These are phyloP conservation scores for Schrankia costaestrigalis DNA, from an alignment of 2,888 invertebrate species.

Conservation along the genomic window DNA sequence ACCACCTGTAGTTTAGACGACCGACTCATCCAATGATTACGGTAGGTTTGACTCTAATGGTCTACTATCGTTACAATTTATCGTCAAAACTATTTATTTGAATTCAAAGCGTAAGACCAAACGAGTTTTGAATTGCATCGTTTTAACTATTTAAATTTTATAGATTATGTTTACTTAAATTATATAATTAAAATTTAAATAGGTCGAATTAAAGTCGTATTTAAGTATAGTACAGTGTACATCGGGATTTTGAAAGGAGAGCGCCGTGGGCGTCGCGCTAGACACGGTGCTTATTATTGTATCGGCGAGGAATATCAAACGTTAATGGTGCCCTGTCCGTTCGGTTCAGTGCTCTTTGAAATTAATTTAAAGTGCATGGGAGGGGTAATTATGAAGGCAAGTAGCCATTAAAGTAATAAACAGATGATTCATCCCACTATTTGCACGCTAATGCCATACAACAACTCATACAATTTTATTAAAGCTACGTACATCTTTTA, in stretches of 20 bases:
- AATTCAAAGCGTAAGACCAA: constrained; percentile 45
- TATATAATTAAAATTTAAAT: constrained; percentile 50
- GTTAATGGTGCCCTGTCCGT: constrained; percentile 57
- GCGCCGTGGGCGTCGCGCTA: constrained; percentile 19
- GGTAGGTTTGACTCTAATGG: constrained; percentile 57
- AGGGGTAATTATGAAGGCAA: constrained; percentile 61
- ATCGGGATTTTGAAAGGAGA: constrained; percentile 23
- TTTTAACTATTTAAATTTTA: constrained; percentile 46
- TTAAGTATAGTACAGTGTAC: too few relatives aligned
- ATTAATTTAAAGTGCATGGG: constrained; percentile 75
- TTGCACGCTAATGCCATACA: constrained; percentile 49
- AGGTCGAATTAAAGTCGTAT: constrained; percentile 23
- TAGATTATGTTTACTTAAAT: constrained; percentile 54
- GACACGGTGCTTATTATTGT: constrained; percentile 47
- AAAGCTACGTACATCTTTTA: constrained; percentile 2
- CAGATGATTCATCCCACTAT: constrained; percentile 57
- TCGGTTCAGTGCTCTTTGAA: constrained; percentile 59
- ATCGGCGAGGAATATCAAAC: constrained; percentile 58
- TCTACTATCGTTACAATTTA: constrained; percentile 55
- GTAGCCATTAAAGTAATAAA: constrained; percentile 65
- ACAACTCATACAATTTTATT: constrained; percentile 8
- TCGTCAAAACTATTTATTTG: constrained; percentile 54
- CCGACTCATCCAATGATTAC: constrained; percentile 55
- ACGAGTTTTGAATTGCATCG: constrained; percentile 38
- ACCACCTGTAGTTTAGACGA: constrained; percentile 62